A percentile compares a stretch with the other conserved stretches of the same genome.
Conservation (phyloP, 2,113 vertebrate species). For the Ptilonorhynchus violaceus region DNA sequence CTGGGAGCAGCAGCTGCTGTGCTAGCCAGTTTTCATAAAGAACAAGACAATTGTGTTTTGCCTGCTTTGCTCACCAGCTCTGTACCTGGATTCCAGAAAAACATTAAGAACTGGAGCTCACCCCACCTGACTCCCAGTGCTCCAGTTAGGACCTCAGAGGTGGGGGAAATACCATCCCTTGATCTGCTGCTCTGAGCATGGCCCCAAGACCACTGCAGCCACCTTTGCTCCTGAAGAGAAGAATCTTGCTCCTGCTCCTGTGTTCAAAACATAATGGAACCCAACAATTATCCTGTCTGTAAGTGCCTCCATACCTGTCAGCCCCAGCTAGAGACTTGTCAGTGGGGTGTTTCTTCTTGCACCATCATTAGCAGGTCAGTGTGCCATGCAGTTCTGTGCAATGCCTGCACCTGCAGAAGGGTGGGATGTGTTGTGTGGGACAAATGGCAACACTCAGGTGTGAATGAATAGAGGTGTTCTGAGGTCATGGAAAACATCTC, state of each 20-base stretch:
- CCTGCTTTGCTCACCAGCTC: background rate
- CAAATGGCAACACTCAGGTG: rapidly evolving
- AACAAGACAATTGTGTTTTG: background rate
- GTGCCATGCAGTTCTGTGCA: rapidly evolving
- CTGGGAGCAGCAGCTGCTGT: background rate
- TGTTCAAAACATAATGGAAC: background rate
- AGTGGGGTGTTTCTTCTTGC: background rate
- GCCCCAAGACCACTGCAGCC: background rate
- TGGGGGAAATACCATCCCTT: too few relatives aligned
- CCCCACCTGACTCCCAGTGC: rapidly evolving
- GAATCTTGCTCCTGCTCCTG: too few relatives aligned
- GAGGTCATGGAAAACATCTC: background rate
- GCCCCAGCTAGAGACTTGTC: background rate
- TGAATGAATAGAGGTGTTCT: background rate
- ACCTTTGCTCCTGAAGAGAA: background rate
- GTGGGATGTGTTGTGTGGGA: rapidly evolving
- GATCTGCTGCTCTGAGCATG: background rate
- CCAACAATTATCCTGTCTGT: rapidly evolving
- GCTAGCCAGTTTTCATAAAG: background rate
- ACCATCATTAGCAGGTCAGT: background rate
- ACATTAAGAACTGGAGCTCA: background rate
- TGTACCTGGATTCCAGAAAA: background rate
- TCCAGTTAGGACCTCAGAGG: background rate
- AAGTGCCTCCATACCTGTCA: too few relatives aligned
- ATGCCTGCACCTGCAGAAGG: too few relatives aligned